Conservation (phyloP, 30 jellyfish, hydroid and myxozoan species). For the Hydractinia symbiolongicarpus region DNA sequence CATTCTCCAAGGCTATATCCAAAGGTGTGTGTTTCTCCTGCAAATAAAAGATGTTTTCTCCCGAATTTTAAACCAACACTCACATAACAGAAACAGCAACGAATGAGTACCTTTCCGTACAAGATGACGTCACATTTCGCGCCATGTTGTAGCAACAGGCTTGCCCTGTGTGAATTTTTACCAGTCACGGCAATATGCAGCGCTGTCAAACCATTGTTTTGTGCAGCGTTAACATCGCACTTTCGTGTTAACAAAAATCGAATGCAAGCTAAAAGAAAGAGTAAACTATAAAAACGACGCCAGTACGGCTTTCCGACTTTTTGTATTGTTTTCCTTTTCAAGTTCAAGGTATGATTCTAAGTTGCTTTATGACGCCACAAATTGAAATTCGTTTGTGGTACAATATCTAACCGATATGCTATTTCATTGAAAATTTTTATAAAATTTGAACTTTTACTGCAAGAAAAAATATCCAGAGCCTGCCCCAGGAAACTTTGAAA, state of each 20-base stretch:
- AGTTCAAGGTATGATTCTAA: too few species aligned
- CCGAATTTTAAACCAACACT: background rate
- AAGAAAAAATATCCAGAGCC: too few species aligned
- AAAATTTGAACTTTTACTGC: too few species aligned
- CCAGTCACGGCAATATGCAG: constrained; percentile 22
- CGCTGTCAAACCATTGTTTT: constrained; percentile 16
- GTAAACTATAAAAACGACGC: background rate
- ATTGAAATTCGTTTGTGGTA: too few species aligned
- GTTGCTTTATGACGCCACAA: too few species aligned
- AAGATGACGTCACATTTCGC: constrained; percentile 25
- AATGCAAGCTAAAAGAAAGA: constrained; percentile 2
- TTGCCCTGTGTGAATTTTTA: constrained; percentile 10
- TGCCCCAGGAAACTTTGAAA: too few species aligned
- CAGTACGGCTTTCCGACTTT: too few species aligned
- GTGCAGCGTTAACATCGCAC: constrained; percentile 23
- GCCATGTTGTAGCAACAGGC: constrained; percentile 14
- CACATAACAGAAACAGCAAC: background rate
- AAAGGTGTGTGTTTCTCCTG: constrained; percentile 31
- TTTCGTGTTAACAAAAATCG: constrained; percentile 30
- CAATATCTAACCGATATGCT: too few species aligned
- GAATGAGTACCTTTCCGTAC: constrained; percentile 13
- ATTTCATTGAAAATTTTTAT: too few species aligned
- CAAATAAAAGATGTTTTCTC: background rate
- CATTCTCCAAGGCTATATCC: constrained; percentile 30
- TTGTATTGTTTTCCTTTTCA: too few species aligned